A percentile compares a stretch with the other conserved stretches of the same genome.
Conservation (phyloP, 2,888 invertebrate genomes). For the Trichogramma dendrolimi region DNA sequence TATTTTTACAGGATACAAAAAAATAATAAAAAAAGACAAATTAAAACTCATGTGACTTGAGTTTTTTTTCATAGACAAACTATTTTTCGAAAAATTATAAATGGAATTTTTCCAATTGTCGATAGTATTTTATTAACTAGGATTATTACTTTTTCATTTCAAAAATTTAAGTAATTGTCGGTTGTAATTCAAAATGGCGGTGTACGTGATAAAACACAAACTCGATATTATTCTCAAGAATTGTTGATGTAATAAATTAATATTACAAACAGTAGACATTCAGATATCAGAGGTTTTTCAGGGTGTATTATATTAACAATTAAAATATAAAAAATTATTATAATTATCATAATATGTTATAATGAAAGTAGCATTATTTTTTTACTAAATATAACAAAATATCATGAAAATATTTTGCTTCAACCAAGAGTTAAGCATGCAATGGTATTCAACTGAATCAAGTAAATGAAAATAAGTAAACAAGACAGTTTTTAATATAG, state of each 20-base stretch:
- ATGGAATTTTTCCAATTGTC: conserved; percentile 9
- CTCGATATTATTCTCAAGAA: no score
- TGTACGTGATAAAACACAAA: conserved; percentile 23
- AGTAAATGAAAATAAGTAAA: no score
- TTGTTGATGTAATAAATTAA: no score
- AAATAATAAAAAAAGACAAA: conserved; percentile 21
- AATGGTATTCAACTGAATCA: not conserved
- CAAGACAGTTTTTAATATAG: no score
- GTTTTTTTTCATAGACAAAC: conserved; percentile 11
- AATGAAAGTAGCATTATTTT: conserved; percentile 25
- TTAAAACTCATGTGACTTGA: conserved; percentile 19
- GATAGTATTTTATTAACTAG: conserved; percentile 21
- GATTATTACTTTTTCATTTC: conserved; percentile 14
- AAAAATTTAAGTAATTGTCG: conserved; percentile 45
- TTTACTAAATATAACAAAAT: conserved; percentile 19
- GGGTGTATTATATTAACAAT: conserved; percentile 26
- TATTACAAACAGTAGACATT: conserved; percentile 29
- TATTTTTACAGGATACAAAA: not conserved
- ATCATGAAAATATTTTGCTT: conserved; percentile 18
- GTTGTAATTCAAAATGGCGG: conserved; percentile 53
- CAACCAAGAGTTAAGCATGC: conserved; percentile 25
- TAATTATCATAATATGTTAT: conserved; percentile 20
- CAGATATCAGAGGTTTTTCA: conserved; percentile 33
- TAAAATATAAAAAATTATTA: conserved; percentile 16
- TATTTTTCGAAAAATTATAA: not conserved